Base-by-base conservation (phyloP, 2,797 vertebrate genomes). In the Gouania willdenowi region DNA sequence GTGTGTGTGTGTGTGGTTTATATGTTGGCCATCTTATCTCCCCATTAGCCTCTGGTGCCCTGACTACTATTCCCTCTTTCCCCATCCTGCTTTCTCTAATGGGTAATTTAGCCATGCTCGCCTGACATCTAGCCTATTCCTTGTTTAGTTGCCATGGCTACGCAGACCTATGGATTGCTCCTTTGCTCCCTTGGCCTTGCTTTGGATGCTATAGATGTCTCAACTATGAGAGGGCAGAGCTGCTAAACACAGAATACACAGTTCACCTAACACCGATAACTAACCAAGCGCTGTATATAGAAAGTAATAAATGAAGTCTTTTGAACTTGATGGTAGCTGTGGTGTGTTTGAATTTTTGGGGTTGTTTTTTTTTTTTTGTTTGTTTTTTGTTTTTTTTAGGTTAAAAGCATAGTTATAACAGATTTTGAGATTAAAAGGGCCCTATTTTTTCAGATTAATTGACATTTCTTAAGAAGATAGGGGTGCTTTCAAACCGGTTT, bases 141-240 rank as follows among this genome's bases (percentile, higher is more conserved):
- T 84, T 88, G 86, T 90, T 89, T 88, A 80, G 89, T 91, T 91
- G 76, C 88, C 83, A 89, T 91, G 87, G 82, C 74, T 86, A 90
- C 88, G 26, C 64, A 75, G 71, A 78, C 81, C 84, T 87, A 84
- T 84, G 78, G 81, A 87, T 87, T 70, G 82, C 82, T 86, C 71
- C 56, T 66, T 80, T 84, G 82, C 80, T 82, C 79, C 79, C 49
- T 49, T 79, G 83, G 78, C 73, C 80, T 80, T 67, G 75, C 71
- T 77, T 60, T 71, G 71, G 69, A 78, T 73, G 77, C 81, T 82
- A 81, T 83, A 75, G 81, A 83, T 79, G 77, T 86, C 81, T 85
- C 71, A 83, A 79, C 82, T 85, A 80, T 82, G 84, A 72, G 75
- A 78, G 57, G 60, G 55, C 76, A 77, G 50, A 48, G 51, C 52